A percentile compares a stretch with the other conserved stretches of the same genome.
Conservation (phyloP, 2,113 vertebrate species). For the Merops nubicus region DNA sequence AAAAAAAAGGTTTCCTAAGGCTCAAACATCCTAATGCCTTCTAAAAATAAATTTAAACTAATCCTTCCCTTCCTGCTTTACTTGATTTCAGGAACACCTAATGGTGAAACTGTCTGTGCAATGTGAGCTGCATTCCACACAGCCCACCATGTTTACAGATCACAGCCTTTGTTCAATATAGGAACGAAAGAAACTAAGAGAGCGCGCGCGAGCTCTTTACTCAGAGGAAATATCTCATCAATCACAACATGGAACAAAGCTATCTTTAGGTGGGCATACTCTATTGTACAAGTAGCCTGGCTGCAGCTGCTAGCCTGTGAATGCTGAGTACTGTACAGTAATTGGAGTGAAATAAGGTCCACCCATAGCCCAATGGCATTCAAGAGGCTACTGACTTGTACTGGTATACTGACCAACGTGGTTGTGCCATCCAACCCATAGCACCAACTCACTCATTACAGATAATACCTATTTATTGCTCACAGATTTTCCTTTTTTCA, state of each 20-base stretch:
- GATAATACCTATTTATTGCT: background rate
- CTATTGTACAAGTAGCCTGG: background rate
- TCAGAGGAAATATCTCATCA: constrained; percentile 20
- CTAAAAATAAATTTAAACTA: background rate
- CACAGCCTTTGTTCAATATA: background rate
- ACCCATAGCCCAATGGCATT: background rate
- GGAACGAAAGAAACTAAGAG: background rate
- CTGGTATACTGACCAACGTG: background rate
- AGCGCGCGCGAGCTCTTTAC: background rate
- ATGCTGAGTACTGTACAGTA: background rate
- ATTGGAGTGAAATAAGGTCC: background rate
- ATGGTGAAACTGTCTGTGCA: background rate
- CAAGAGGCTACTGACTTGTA: background rate
- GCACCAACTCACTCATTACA: background rate
- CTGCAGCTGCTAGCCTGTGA: background rate
- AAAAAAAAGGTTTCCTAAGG: background rate
- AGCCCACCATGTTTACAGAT: background rate
- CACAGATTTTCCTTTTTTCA: background rate
- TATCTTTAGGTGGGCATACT: background rate
- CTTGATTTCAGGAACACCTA: background rate
- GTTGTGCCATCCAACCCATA: background rate
- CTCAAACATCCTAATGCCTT: background rate
- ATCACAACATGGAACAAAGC: background rate
- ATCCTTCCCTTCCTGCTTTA: background rate
- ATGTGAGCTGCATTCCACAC: background rate